A percentile compares a stretch with the other conserved stretches of the same genome.
Conservation (phyloP, 1,140 invertebrate species). For the Campodea augens region DNA sequence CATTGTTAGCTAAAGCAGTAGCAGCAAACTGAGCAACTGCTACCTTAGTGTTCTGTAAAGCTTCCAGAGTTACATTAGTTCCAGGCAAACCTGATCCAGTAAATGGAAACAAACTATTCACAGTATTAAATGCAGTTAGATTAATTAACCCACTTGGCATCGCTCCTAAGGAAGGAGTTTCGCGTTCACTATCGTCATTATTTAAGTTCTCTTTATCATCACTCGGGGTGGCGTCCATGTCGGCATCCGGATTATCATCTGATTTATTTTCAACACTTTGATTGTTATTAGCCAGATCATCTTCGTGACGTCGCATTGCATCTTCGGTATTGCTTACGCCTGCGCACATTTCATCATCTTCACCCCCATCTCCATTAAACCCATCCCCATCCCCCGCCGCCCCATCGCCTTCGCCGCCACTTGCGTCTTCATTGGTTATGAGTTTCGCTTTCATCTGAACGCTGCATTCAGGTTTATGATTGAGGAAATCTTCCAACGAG, state of each 20-base stretch:
- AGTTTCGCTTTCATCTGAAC: constrained; percentile 1
- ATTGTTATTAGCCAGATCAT: constrained; percentile 43
- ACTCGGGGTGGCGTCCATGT: background rate
- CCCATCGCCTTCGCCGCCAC: constrained; percentile 5
- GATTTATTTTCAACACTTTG: constrained; percentile 16
- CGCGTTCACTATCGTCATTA: constrained; percentile 24
- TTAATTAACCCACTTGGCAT: constrained; percentile 15
- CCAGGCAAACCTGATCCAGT: constrained; percentile 35
- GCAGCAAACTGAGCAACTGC: constrained; percentile 85
- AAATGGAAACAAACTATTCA: constrained; percentile 6
- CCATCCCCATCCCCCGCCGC: constrained; percentile 9
- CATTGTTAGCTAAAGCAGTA: constrained; percentile 48
- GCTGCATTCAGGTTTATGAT: constrained; percentile 18
- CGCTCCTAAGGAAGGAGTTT: constrained; percentile 31
- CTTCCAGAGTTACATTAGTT: constrained; percentile 67
- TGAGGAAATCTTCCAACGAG: constrained; percentile 13
- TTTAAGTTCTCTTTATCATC: background rate
- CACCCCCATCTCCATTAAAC: constrained; percentile 1
- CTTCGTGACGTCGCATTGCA: constrained; percentile 33
- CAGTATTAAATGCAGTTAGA: background rate
- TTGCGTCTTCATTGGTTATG: constrained; percentile 1
- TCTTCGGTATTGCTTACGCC: background rate
- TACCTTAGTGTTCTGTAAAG: constrained; percentile 80
- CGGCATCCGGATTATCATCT: background rate
- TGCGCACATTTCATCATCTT: too few species aligned